A percentile compares a stretch with the other conserved stretches of the same genome.
phyloP scores from a whole-genome alignment of 1,140 invertebrate genomes.

The Solenopsis invicta region DNA sequence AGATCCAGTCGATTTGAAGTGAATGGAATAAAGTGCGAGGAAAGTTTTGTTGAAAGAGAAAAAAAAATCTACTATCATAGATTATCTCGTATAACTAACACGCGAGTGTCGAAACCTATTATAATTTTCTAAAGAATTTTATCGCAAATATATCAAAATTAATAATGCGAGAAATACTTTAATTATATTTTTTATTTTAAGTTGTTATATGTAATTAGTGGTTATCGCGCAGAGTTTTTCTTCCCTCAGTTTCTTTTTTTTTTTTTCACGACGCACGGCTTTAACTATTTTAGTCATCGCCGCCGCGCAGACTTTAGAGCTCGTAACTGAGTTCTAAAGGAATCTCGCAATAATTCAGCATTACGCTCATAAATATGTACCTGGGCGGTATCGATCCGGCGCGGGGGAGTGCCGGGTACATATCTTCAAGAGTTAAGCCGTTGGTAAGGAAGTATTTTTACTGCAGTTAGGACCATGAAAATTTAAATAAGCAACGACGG shows the following conservation, averaged over 20 bases:
- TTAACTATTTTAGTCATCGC: slow-evolving; percentile 6
- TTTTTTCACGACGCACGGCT: not conserved
- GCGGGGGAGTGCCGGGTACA: slow-evolving; percentile 40
- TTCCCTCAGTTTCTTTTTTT: not conserved
- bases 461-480: slow-evolving; percentile 79
- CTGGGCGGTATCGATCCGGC: slow-evolving; percentile 77
- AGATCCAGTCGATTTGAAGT: slow-evolving; percentile 3
- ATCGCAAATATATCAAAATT: not conserved
- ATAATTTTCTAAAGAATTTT: slow-evolving; percentile 12
- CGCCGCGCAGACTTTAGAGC: slow-evolving; percentile 25
- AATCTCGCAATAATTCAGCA: slow-evolving; percentile 76
- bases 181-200: not conserved
- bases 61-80: too few relatives aligned
- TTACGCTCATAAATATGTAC: slow-evolving; percentile 82
- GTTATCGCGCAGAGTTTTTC: not conserved
- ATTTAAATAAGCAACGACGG: slow-evolving; percentile 70
- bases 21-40: too few relatives aligned
- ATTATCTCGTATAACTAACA: too few relatives aligned
- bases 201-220: not conserved
- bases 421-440: slow-evolving; percentile 43
- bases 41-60: not conserved
- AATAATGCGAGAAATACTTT: not conserved
- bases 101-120: not conserved
- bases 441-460: slow-evolving; percentile 74
- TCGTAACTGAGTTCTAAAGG: slow-evolving; percentile 28